These are phyloP conservation scores for Nasonovia ribisnigri DNA, from an alignment of 2,888 invertebrate genomes.

Conservation along the genomic window DNA sequence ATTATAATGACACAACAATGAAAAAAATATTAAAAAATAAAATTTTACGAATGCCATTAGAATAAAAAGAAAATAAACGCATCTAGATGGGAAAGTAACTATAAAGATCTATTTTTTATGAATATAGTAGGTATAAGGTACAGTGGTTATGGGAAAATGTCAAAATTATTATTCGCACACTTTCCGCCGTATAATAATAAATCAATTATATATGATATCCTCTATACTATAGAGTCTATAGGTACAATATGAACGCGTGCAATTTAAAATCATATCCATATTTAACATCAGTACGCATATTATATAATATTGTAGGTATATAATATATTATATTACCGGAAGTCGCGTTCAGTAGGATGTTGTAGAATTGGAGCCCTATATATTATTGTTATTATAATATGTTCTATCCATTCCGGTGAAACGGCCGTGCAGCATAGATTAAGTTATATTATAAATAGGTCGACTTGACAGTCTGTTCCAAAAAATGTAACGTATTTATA, in stretches of 20 bases:
- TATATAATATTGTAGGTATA: neutral
- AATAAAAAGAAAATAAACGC: neutral
- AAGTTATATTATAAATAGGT: neutral
- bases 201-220: neutral
- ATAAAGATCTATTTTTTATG: neutral
- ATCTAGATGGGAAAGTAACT: neutral
- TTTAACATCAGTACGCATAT: neutral
- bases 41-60: neutral
- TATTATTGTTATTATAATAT: too few relatives aligned
- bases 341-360: neutral
- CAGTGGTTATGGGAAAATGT: neutral
- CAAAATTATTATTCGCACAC: neutral
- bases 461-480: neutral
- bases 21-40: neutral
- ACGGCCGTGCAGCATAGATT: neutral
- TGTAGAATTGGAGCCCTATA: neutral
- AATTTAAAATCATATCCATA: neutral
- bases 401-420: neutral
- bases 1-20: neutral
- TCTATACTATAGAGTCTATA: too few relatives aligned
- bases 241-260: neutral
- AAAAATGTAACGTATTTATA: neutral
- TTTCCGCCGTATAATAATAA: neutral
- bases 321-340: neutral
- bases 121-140: neutral